Conservation (phyloP, 2,797 vertebrate genomes). For the Ctenopoma multispine region DNA sequence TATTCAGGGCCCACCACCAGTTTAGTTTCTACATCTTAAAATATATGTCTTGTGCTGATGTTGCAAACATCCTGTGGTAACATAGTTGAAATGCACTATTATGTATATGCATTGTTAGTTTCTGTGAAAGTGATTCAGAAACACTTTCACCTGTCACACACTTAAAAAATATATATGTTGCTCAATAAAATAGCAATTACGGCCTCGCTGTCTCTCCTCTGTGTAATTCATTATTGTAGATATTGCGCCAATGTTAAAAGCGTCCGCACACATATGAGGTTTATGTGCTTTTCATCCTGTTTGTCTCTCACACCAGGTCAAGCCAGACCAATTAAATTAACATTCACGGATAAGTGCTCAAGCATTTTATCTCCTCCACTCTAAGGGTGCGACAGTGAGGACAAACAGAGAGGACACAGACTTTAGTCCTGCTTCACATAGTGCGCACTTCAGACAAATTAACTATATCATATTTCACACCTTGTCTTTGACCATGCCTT, state of each 20-base stretch:
- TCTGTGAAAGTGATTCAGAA: conserved; percentile 33
- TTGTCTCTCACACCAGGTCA: conserved; percentile 52
- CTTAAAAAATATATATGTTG: conserved; percentile 25
- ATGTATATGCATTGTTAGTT: background rate
- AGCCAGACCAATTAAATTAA: conserved; percentile 67
- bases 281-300: conserved; percentile 53
- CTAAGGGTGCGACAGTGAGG: conserved; percentile 46
- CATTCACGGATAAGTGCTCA: conserved; percentile 59
- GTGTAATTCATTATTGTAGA: background rate
- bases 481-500: conserved; percentile 17
- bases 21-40: conserved; percentile 59
- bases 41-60: conserved; percentile 42
- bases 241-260: conserved; percentile 31
- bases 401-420: conserved; percentile 66
- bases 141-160: conserved; percentile 21
- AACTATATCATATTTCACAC: conserved; percentile 14
- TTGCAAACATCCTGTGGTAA: conserved; percentile 45
- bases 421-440: conserved; percentile 58
- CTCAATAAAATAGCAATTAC: conserved; percentile 30
- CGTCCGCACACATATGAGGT: conserved; percentile 33
- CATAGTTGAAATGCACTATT: conserved; percentile 2
- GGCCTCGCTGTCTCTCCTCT: conserved; percentile 3
- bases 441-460: conserved; percentile 38
- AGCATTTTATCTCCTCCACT: conserved; percentile 62
- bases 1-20: conserved; percentile 65